Conservation (phyloP, 1,140 invertebrate genomes). For the Nephotettix cincticeps region DNA sequence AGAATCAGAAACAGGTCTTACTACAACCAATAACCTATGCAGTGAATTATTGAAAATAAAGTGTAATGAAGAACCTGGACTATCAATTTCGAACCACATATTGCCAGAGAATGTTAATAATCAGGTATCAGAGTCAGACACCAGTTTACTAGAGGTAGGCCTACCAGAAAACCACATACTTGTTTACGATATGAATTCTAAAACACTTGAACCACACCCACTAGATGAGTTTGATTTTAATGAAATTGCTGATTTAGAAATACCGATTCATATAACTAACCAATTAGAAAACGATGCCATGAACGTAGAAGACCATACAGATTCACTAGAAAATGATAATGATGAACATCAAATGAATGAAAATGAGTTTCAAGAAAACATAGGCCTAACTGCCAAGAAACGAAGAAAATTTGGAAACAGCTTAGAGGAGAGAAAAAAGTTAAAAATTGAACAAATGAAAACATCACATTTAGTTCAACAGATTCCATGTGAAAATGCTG, state of each 20-base stretch:
- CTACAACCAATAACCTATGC: too few species aligned
- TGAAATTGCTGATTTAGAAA: neutral
- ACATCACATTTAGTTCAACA: neutral
- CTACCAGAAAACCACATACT: too few species aligned
- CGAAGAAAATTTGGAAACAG: neutral
- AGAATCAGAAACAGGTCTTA: too few species aligned
- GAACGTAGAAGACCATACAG: neutral
- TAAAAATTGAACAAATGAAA: neutral
- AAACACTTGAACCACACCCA: neutral
- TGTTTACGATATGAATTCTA: neutral
- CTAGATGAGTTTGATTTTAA: neutral
- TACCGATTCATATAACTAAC: neutral
- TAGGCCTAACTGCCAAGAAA: neutral
- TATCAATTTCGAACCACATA: too few species aligned
- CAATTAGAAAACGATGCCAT: neutral
- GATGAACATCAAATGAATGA: neutral
- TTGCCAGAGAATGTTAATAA: too few species aligned
- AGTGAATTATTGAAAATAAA: too few species aligned
- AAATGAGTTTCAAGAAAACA: neutral
- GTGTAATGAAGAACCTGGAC: too few species aligned
- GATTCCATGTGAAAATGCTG: neutral
- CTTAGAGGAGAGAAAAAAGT: neutral
- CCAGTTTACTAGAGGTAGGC: too few species aligned
- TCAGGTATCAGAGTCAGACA: too few species aligned
- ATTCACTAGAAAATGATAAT: neutral